Conservation (phyloP, 2,113 vertebrate genomes). For the Vidua chalybeata region DNA sequence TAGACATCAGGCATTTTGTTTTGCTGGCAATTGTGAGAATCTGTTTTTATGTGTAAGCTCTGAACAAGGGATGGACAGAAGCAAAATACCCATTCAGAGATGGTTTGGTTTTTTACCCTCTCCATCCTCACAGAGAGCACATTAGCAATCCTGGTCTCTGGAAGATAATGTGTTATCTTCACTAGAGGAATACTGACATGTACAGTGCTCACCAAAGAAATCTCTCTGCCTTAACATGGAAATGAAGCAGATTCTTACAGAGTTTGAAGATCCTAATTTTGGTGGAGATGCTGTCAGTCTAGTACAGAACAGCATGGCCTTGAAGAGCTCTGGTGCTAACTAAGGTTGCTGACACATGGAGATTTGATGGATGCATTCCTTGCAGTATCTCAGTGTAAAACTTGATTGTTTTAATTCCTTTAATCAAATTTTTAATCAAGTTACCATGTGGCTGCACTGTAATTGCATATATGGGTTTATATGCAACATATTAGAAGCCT, state of each 20-base stretch:
- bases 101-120: background rate
- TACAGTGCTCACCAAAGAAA: background rate
- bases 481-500: background rate
- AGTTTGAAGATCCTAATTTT: background rate
- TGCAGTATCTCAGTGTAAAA: background rate
- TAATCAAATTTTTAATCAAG: conserved; percentile 7
- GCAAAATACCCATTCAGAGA: background rate
- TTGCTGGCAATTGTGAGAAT: background rate
- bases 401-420: background rate
- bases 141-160: background rate
- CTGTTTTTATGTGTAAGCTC: background rate
- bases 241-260: background rate
- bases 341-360: background rate
- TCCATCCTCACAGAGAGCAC: background rate
- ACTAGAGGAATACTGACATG: background rate
- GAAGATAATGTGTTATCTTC: background rate
- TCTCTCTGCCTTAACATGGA: background rate
- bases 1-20: background rate
- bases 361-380: background rate
- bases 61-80: background rate
- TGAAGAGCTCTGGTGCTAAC: background rate
- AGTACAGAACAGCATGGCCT: background rate
- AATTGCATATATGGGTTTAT: background rate
- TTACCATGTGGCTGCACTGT: background rate
- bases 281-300: background rate